Evolutionary conservation across 1,140 invertebrate genomes (phyloP).

Genomic region (Melitaea cinxia): DNA sequence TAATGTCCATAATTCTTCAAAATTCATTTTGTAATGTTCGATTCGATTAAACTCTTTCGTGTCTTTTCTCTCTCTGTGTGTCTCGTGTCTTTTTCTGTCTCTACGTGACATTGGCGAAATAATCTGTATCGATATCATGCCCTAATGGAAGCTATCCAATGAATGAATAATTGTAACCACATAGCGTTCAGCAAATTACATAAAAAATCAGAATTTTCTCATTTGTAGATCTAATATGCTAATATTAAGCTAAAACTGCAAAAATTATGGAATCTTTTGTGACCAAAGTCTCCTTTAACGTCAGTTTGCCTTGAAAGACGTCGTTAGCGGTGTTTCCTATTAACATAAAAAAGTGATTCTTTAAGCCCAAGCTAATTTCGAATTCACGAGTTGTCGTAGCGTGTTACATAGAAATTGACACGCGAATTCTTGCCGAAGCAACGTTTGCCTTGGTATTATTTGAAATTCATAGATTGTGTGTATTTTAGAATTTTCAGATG

Average conservation of each 20-base stretch:
- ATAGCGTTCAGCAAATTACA: too few species aligned
- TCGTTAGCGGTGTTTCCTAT: slow-evolving; percentile 40
- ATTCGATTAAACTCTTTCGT: too few species aligned
- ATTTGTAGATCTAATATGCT: background rate
- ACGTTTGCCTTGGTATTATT: slow-evolving; percentile 3
- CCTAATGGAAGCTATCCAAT: too few species aligned
- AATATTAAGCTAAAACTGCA: slow-evolving; percentile 23
- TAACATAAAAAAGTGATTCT: slow-evolving; percentile 54
- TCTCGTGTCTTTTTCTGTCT: too few species aligned
- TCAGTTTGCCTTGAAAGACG: slow-evolving; percentile 5
- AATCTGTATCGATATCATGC: too few species aligned
- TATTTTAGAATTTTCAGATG: too few species aligned
- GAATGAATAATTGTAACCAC: too few species aligned
- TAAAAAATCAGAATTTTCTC: background rate
- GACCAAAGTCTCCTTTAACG: slow-evolving; percentile 5
- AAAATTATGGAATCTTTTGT: slow-evolving; percentile 37
- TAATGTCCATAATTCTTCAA: too few species aligned
- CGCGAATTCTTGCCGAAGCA: slow-evolving; percentile 49
- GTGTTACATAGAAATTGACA: slow-evolving; percentile 47
- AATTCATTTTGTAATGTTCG: too few species aligned
- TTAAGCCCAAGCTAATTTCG: slow-evolving; percentile 49
- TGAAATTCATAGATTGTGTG: background rate
- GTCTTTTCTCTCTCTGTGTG: too few species aligned
- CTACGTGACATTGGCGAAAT: too few species aligned
- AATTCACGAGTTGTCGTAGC: slow-evolving; percentile 55